Evolutionary conservation across 2,113 vertebrate genomes (phyloP).

Genomic region (Pelodiscus sinensis): DNA sequence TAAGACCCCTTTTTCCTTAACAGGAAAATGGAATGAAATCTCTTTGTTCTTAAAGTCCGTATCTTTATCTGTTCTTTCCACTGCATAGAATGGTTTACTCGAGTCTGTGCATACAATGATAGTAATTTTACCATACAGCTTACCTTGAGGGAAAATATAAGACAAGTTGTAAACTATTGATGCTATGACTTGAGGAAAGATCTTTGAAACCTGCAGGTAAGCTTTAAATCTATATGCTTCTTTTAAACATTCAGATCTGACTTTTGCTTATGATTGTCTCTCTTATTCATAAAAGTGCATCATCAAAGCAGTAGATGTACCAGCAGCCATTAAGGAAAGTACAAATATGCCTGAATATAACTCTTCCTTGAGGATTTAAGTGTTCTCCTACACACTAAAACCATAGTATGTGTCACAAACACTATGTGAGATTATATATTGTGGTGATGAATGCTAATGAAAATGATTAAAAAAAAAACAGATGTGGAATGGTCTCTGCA

Average conservation of each 20-base stretch:
- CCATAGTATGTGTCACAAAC: not conserved
- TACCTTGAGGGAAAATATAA: not conserved
- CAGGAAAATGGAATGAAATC: not conserved
- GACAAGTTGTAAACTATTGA: not conserved
- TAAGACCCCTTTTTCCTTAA: not conserved
- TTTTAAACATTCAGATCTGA: not conserved
- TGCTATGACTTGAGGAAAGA: not conserved
- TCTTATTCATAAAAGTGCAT: not conserved
- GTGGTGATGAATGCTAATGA: not conserved
- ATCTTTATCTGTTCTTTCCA: not conserved
- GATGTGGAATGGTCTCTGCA: not conserved
- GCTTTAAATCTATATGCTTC: not conserved
- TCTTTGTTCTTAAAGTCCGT: conserved; percentile 6
- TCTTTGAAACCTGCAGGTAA: not conserved
- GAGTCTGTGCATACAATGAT: rapidly evolving
- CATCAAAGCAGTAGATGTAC: not conserved
- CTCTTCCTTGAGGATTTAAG: not conserved
- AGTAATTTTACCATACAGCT: not conserved
- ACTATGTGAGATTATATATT: not conserved
- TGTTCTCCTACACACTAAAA: not conserved
- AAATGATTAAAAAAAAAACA: not conserved
- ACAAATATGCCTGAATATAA: not conserved
- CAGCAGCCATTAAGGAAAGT: not conserved
- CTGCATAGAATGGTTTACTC: rapidly evolving
- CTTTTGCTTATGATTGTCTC: not conserved